phyloP scores from a whole-genome alignment of 2,888 invertebrate species.

The Hymenopus coronatus region DNA sequence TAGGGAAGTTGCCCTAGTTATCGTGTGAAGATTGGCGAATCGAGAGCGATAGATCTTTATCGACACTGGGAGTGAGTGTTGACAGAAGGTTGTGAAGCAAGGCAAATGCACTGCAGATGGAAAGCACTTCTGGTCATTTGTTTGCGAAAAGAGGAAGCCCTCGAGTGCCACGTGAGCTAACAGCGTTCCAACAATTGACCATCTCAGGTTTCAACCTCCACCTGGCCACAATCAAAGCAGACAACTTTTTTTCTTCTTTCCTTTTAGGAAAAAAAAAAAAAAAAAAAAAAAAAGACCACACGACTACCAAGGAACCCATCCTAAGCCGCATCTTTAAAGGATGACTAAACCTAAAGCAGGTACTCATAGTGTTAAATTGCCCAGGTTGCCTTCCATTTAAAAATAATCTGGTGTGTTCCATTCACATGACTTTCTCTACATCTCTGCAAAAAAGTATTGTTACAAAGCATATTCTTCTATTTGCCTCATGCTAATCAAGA shows the following conservation, averaged over 20 bases:
- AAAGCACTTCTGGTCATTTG: background rate
- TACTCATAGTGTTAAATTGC: background rate
- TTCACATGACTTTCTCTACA: too few species aligned
- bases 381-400: background rate
- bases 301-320: background rate
- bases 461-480: too few species aligned
- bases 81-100: background rate
- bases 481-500: too few species aligned
- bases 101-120: background rate
- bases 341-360: background rate
- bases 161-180: background rate
- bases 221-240: background rate
- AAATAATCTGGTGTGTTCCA: too few species aligned
- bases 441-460: too few species aligned
- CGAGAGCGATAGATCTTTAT: too few species aligned
- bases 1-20: too few species aligned
- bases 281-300: background rate
- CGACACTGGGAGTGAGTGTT: background rate
- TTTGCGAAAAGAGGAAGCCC: background rate
- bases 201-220: background rate
- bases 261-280: background rate
- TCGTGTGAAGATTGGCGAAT: too few species aligned
- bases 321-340: background rate
- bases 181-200: background rate
- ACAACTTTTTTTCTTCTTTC: background rate